phyloP scores from a whole-genome alignment of 2,113 vertebrate species.

The Pteropus alecto region DNA sequence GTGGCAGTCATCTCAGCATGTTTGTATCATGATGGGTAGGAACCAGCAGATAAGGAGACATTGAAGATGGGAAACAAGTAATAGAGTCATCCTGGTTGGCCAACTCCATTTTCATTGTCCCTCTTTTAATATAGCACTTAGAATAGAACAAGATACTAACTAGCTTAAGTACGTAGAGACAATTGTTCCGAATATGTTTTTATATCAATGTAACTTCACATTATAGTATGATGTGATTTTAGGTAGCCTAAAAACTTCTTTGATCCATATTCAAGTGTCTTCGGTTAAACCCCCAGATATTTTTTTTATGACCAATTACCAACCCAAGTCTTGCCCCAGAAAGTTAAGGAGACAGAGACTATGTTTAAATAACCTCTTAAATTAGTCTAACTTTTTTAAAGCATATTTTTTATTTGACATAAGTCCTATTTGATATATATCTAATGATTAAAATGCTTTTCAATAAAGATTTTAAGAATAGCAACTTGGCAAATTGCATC shows the following conservation, averaged over 20 bases:
- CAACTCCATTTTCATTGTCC: background rate
- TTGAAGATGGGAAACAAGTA: background rate
- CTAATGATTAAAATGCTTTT: constrained; percentile 29
- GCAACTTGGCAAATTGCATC: background rate
- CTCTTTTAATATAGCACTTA: background rate
- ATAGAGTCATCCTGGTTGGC: background rate
- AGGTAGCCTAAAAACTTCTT: background rate
- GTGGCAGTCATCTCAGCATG: background rate
- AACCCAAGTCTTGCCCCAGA: background rate
- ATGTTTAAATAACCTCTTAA: constrained; percentile 21
- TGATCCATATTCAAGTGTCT: background rate
- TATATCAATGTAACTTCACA: background rate
- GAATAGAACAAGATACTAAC: background rate
- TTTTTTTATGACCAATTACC: background rate
- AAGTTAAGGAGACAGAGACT: background rate
- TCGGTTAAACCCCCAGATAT: background rate
- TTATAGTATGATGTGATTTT: background rate
- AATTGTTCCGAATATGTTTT: background rate
- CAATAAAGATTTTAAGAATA: background rate
- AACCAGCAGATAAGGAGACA: background rate
- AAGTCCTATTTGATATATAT: background rate
- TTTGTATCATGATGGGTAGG: background rate
- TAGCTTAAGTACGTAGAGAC: background rate
- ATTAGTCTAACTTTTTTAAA: background rate
- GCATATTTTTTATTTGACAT: background rate